Evolutionary conservation across 1,140 invertebrate genomes (phyloP).

Genomic region (Philotrypesis tridentata): DNA sequence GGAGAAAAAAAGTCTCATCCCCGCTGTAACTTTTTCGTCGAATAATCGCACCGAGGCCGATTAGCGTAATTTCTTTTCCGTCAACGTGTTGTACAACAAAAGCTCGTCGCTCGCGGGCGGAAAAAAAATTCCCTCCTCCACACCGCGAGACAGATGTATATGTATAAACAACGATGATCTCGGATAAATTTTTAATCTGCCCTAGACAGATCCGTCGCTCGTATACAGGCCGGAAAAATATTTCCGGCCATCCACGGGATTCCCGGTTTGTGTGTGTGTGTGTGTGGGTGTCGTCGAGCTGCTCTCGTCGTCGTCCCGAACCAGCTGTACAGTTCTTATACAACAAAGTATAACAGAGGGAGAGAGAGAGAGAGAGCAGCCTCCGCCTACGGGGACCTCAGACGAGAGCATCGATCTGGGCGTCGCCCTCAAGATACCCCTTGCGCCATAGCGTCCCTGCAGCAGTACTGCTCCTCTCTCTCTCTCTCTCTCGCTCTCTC

Average conservation of each 20-base stretch:
- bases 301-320: not conserved
- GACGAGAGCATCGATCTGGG: slow-evolving; percentile 68
- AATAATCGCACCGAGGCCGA: not conserved
- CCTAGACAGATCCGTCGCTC: slow-evolving; percentile 6
- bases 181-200: no score
- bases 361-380: slow-evolving; percentile 47
- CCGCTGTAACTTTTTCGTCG: not conserved
- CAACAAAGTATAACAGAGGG: not conserved
- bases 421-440: slow-evolving; percentile 66
- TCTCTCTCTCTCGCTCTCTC: slow-evolving; percentile 27
- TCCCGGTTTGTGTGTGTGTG: not conserved
- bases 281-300: no score
- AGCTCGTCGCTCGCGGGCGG: not conserved
- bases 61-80: not conserved
- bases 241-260: not conserved
- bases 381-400: slow-evolving; percentile 64
- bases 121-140: not conserved
- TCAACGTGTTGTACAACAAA: not conserved
- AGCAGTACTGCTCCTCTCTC: slow-evolving; percentile 28
- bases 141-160: no score
- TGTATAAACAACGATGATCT: no score
- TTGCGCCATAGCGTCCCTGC: slow-evolving; percentile 3
- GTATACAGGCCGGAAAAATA: not conserved
- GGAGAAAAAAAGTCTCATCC: no score
- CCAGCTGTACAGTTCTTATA: not conserved